These are phyloP conservation scores for Oryzias celebensis DNA, from an alignment of 2,113 vertebrate genomes.

Conservation along the genomic window DNA sequence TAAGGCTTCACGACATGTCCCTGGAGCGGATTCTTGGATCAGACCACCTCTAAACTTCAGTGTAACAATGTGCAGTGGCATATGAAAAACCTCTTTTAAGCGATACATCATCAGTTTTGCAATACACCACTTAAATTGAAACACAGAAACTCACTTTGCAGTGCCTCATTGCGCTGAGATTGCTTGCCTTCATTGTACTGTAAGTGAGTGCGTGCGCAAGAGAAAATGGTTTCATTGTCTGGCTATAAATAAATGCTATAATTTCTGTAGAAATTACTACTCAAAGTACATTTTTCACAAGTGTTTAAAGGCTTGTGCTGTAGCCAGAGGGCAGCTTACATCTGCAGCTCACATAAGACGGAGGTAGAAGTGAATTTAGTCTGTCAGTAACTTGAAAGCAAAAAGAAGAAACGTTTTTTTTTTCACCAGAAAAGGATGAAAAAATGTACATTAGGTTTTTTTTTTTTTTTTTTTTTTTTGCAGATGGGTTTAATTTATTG, in stretches of 20 bases:
- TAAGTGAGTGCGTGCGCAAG: slow-evolving; percentile 1
- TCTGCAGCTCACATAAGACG: slow-evolving; percentile 39
- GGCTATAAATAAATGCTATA: slow-evolving; percentile 46
- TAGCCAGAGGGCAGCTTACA: slow-evolving; percentile 47
- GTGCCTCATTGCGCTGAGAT: slow-evolving; percentile 11
- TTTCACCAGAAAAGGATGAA: background rate
- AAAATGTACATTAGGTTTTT: background rate
- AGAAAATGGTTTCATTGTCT: slow-evolving; percentile 32
- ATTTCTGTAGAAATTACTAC: slow-evolving; percentile 39
- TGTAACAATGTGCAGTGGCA: slow-evolving; percentile 12
- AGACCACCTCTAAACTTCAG: slow-evolving; percentile 7
- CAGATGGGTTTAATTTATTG: background rate
- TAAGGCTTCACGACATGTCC: slow-evolving; percentile 27
- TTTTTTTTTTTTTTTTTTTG: background rate
- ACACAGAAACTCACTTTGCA: slow-evolving; percentile 27
- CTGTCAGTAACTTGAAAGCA: slow-evolving; percentile 38
- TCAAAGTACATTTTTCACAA: slow-evolving; percentile 31
- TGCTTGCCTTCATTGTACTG: slow-evolving; percentile 5
- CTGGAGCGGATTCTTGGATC: slow-evolving; percentile 15
- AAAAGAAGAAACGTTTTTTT: slow-evolving; percentile 6
- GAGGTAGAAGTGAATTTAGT: slow-evolving; percentile 38
- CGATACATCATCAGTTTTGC: slow-evolving; percentile 34
- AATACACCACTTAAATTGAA: slow-evolving; percentile 23
- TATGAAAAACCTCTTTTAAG: slow-evolving; percentile 40
- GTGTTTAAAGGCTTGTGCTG: slow-evolving; percentile 52